Base-by-base conservation (phyloP, 2,888 invertebrate genomes). In the Pomacea canaliculata region DNA sequence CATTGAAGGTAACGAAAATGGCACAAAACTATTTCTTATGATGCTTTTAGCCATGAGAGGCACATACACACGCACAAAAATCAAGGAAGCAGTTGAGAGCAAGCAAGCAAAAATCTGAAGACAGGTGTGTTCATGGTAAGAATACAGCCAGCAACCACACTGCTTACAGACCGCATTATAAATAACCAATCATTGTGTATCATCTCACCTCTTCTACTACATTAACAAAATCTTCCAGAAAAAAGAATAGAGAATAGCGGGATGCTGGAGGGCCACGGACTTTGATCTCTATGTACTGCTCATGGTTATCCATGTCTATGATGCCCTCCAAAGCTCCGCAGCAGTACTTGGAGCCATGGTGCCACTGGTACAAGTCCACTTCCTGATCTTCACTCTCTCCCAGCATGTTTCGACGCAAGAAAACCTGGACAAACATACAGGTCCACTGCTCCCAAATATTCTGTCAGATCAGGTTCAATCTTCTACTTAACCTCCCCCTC, bases 331-430 rank as follows among this genome's bases (percentile, higher is more conserved):
- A 92, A 65, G 93, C 92, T 1, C 94, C 93, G 70, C 93, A 93
- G 87, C 94, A 94, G 83, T 95, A 91, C 89, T 94, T 94, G 62
- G 94, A 94, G 65, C 95, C 95, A 83, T 93, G 92, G 89, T 93
- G 93, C 94, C 94, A 95, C 88, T 95, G 95, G 84, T 94, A 94
- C 65, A 95, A 90, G 88, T 95, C 78, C 48, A 78, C 80, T 46
- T 78, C 80, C 65, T 79, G 91, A 65, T 87, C 84, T 67, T 87
- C 85, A 18, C 83, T 84, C 70, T 89, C 88, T 48, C 84, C 85
- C 4, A 88, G 79, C 49, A 88, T 85, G 73, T 86, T 92, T 79
- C 93, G 91, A 69, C 94, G 90, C 76, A 94, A 86, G 82, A 93
- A 93, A 12, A 93, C 93, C 80, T 80, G 73, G 1, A 56, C 19